Conservation (phyloP, 2,888 invertebrate genomes). For the Lysandra bellargus region DNA sequence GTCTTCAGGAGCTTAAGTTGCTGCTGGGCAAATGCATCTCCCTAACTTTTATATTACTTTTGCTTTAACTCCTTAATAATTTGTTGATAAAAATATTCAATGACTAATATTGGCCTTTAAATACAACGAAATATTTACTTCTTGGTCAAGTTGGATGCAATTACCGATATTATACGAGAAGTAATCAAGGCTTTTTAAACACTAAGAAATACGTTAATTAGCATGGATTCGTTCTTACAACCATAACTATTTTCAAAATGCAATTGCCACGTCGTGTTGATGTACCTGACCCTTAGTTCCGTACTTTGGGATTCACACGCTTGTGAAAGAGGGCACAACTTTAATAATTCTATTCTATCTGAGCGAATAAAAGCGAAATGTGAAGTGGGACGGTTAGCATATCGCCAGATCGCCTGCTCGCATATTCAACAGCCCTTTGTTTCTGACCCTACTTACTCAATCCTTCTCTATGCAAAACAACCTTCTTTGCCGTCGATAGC, state of each 20-base stretch:
- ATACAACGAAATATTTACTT: too few species aligned
- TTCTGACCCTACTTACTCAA: slow-evolving; percentile 67
- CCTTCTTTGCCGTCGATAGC: slow-evolving; percentile 46
- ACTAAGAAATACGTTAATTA: too few species aligned
- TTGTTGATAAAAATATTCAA: too few species aligned
- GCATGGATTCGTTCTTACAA: too few species aligned
- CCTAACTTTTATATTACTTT: too few species aligned
- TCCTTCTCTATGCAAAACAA: slow-evolving; percentile 68
- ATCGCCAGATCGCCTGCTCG: slow-evolving; percentile 67
- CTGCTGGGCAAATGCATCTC: too few species aligned
- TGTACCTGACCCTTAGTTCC: background rate
- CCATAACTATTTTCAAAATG: background rate
- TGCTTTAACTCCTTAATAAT: too few species aligned
- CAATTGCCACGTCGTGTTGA: background rate
- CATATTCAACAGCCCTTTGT: slow-evolving; percentile 76
- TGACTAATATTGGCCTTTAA: too few species aligned
- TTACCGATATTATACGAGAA: too few species aligned
- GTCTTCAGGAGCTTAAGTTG: too few species aligned
- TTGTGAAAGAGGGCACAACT: background rate
- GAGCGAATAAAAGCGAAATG: slow-evolving; percentile 31
- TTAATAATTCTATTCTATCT: background rate
- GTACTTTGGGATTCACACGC: background rate
- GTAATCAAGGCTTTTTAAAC: too few species aligned
- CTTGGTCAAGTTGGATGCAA: too few species aligned
- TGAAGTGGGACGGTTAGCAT: slow-evolving; percentile 60